phyloP scores from a whole-genome alignment of 1,140 invertebrate species.

The Diuraphis noxia region DNA sequence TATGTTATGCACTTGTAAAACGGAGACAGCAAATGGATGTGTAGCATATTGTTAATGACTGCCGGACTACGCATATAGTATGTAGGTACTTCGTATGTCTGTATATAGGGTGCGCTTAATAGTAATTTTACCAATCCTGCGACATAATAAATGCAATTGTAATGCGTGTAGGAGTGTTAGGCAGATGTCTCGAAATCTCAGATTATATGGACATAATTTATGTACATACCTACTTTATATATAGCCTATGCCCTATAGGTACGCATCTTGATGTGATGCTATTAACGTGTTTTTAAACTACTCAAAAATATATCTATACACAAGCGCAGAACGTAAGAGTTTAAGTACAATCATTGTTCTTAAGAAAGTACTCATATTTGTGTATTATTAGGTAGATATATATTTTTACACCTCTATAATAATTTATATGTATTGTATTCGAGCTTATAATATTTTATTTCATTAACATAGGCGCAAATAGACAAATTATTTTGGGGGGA shows the following conservation, averaged over 20 bases:
- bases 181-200: slow-evolving; percentile 1
- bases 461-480: no score
- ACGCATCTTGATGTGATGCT: slow-evolving; percentile 21
- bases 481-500: no score
- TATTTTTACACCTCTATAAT: no score
- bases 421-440: no score
- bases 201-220: slow-evolving; percentile 2
- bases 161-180: slow-evolving; percentile 7
- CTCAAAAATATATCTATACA: background rate
- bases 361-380: background rate
- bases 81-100: background rate
- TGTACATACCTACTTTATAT: background rate
- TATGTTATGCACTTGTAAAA: no score
- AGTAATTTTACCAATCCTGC: background rate
- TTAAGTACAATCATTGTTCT: background rate
- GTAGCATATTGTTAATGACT: no score
- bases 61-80: background rate
- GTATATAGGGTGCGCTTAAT: background rate
- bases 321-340: background rate
- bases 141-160: background rate
- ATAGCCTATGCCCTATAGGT: background rate
- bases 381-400: no score
- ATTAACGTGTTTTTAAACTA: slow-evolving; percentile 4
- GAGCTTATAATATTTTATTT: no score
- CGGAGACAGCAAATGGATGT: no score